phyloP scores from a whole-genome alignment of 2,888 invertebrate genomes.

The Tubiluchus corallicola region DNA sequence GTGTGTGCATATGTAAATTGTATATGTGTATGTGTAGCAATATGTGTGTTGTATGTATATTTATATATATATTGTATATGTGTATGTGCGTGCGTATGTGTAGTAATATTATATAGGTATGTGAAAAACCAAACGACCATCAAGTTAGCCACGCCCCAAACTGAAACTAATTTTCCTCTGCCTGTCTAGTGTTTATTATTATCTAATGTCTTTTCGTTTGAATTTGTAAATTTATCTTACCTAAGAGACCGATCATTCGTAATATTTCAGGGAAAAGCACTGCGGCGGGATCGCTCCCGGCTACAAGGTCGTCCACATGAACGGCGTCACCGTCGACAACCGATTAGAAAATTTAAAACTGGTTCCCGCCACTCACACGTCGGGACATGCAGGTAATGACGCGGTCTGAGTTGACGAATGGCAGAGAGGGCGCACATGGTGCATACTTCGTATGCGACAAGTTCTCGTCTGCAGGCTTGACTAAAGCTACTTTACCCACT shows the following conservation, averaged over 20 bases:
- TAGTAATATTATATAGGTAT: no score
- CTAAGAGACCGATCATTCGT: slow-evolving; percentile 6
- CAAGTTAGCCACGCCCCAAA: no score
- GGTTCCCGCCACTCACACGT: slow-evolving; percentile 18
- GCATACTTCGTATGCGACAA: no score
- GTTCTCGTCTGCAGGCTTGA: no score
- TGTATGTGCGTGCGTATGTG: no score
- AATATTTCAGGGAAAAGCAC: slow-evolving; percentile 31
- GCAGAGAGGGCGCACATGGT: no score
- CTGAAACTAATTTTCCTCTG: no score
- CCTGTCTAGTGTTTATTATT: slow-evolving; percentile 6
- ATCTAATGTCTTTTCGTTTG: neutral
- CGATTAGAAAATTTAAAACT: slow-evolving; percentile 33
- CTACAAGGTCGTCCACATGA: slow-evolving; percentile 33
- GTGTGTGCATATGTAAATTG: no score
- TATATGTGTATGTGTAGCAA: no score
- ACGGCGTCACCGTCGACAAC: slow-evolving; percentile 35
- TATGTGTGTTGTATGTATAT: no score
- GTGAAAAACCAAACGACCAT: no score
- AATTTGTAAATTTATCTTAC: neutral
- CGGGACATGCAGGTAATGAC: slow-evolving; percentile 7
- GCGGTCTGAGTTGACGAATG: slow-evolving; percentile 8
- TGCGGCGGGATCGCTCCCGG: slow-evolving; percentile 33
- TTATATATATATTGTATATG: no score
- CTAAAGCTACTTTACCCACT: slow-evolving; percentile 1